Conservation (phyloP, 2,113 vertebrate genomes). For the Lepisosteus osseus region DNA sequence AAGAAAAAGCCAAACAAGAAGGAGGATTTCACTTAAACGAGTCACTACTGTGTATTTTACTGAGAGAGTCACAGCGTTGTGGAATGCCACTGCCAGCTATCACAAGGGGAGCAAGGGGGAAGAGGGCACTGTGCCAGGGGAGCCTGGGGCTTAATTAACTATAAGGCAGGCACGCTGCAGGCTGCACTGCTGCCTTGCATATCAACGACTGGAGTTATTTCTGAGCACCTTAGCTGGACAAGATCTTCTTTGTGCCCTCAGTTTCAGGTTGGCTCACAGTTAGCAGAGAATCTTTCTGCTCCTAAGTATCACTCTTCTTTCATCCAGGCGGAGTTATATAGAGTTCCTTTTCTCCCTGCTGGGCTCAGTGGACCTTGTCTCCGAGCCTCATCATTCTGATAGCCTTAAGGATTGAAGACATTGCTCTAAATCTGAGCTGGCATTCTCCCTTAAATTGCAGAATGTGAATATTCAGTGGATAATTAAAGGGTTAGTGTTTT, state of each 20-base stretch:
- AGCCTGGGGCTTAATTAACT: constrained; percentile 69
- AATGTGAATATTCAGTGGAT: too few relatives aligned
- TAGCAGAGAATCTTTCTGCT: constrained; percentile 38
- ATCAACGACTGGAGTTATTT: constrained; percentile 73
- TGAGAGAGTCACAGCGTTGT: constrained; percentile 22
- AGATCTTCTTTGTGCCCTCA: constrained; percentile 72
- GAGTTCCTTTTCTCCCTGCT: constrained; percentile 47
- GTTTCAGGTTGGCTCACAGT: constrained; percentile 61
- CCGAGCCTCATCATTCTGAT: not conserved
- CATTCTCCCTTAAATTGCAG: too few relatives aligned
- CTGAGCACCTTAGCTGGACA: constrained; percentile 70
- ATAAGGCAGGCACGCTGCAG: constrained; percentile 63
- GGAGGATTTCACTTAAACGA: not conserved
- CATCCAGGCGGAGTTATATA: constrained; percentile 41
- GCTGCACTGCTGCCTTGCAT: constrained; percentile 74
- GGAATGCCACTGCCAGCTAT: constrained; percentile 37
- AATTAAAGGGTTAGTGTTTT: too few relatives aligned
- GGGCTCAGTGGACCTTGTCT: constrained; percentile 35
- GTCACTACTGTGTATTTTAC: not conserved
- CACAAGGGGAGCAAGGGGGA: constrained; percentile 21
- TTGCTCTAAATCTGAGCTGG: not conserved
- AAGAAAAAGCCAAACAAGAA: not conserved
- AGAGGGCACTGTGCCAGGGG: constrained; percentile 51
- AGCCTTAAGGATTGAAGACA: not conserved
- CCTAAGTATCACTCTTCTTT: not conserved